Evolutionary conservation across 2,888 invertebrate genomes (phyloP), one percentile per base, ranked within the genome.

Genomic region (Melieria crassipennis): DNA sequence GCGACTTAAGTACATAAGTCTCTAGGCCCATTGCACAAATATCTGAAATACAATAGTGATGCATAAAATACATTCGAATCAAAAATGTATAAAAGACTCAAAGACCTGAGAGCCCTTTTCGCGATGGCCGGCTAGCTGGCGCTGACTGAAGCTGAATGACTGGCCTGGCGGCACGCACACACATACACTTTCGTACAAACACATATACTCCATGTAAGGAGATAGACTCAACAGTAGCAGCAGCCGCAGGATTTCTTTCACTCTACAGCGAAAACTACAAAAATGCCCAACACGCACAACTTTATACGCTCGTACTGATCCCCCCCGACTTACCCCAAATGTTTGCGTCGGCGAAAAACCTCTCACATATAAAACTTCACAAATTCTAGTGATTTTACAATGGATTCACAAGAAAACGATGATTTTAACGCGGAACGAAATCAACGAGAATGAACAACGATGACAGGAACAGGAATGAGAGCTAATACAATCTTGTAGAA

Each of bases 361-460:
- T 30, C 30, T 30, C 30, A 3, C 30, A 30, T 30, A 30, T 30
- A 30, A 30, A 30, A 30, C 30, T 30, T 30, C 30, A 30, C 30
- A 30, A 30, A 30, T 30, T 30, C 30, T 30, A 3, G 30, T 30
- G 30, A 30, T 30, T 30, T 30, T 30, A 30, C 30, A 30, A 30
- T 30, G 30, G 30, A 30, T 30, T 30, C 30, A 60, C 45, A 48
- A 48, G 9, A 63, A 6, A 61, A 63, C 10, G 43, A 13, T n/a
- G 10, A 47, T 66, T 69, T 70, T 75, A 73, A 73, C 68, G 69
- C 65, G 65, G 63, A 73, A 73, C 62, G 65, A 71, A 73, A 75
- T 70, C 69, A 70, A 73, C 75, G 55, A 69, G 69, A 69, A 69
- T 65, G 70, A 74, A 69, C 68, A 65, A 57, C 71, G 65, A 72